A percentile compares a stretch with the other conserved stretches of the same genome.
phyloP scores from a whole-genome alignment of 2,797 vertebrate genomes.

The Molossus alvarezi region DNA sequence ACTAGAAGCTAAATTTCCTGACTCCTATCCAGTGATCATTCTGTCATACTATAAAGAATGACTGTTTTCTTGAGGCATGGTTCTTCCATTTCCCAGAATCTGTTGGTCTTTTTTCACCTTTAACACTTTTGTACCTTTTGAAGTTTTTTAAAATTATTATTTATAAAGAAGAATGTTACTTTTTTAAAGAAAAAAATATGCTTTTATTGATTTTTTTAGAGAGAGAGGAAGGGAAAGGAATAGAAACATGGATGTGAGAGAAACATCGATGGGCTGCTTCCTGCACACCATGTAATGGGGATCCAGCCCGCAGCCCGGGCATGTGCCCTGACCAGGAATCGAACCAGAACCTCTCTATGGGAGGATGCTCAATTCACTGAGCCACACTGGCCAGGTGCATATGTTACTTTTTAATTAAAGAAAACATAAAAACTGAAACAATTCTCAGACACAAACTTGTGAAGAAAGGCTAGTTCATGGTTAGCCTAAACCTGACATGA shows the following conservation, averaged over 20 bases:
- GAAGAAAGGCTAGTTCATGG: constrained; percentile 38
- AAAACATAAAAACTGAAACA: constrained; percentile 70
- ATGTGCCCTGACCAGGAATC: too few species aligned
- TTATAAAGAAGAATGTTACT: too few species aligned
- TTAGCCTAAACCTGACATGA: constrained; percentile 14
- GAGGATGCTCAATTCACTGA: too few species aligned
- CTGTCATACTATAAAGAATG: constrained; percentile 60
- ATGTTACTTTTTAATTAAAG: constrained; percentile 53
- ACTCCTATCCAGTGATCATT: constrained; percentile 48
- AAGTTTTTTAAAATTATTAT: neutral
- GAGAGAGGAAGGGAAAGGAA: too few species aligned
- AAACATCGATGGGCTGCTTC: too few species aligned
- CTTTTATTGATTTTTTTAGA: too few species aligned
- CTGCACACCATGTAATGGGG: too few species aligned
- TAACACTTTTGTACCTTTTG: constrained; percentile 42
- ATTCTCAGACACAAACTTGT: constrained; percentile 42
- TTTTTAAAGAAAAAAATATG: neutral
- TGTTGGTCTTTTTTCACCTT: constrained; percentile 14
- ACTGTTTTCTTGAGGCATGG: constrained; percentile 46
- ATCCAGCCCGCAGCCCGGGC: too few species aligned
- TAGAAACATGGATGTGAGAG: too few species aligned
- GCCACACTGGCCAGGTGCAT: neutral
- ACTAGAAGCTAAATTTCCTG: constrained; percentile 61
- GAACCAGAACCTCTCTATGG: too few species aligned
- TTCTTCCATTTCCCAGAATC: constrained; percentile 53